These are phyloP conservation scores for Myocastor coypus DNA, from an alignment of 2,113 vertebrate species.

Conservation along the genomic window DNA sequence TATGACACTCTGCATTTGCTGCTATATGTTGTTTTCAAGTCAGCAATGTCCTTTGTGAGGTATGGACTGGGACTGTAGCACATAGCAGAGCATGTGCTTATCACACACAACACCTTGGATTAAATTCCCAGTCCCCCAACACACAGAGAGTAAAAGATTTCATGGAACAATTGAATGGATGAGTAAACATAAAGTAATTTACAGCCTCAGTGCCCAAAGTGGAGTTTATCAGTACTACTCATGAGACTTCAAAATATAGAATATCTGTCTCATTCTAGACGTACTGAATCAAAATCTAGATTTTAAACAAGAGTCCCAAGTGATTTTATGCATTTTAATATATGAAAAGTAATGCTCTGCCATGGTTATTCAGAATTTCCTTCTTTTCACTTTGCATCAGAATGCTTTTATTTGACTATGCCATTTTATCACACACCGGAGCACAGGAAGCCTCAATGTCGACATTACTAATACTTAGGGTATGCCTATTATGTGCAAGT, in stretches of 20 bases:
- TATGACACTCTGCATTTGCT: neutral
- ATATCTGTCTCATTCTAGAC: neutral
- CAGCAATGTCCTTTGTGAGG: neutral
- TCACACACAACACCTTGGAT: neutral
- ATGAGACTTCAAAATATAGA: neutral
- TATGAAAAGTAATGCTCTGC: neutral
- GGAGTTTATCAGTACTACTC: neutral
- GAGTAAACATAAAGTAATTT: neutral
- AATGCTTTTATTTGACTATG: slow-evolving; percentile 27
- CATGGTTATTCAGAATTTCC: neutral
- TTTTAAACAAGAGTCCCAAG: slow-evolving; percentile 28
- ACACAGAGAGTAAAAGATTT: neutral
- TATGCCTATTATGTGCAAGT: neutral
- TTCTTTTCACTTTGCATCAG: neutral
- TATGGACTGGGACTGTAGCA: neutral
- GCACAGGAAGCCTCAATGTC: neutral
- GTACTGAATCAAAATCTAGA: neutral
- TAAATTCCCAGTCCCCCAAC: neutral
- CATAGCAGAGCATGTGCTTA: neutral
- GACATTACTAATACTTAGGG: neutral
- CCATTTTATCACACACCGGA: slow-evolving; percentile 5
- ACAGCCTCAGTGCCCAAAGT: neutral
- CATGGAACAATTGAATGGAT: neutral
- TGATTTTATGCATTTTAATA: neutral
- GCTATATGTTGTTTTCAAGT: slow-evolving; percentile 42